Evolutionary conservation across 2,113 vertebrate species (phyloP), one percentile per base, ranked within the genome.

Genomic region (Nothocercus julius): DNA sequence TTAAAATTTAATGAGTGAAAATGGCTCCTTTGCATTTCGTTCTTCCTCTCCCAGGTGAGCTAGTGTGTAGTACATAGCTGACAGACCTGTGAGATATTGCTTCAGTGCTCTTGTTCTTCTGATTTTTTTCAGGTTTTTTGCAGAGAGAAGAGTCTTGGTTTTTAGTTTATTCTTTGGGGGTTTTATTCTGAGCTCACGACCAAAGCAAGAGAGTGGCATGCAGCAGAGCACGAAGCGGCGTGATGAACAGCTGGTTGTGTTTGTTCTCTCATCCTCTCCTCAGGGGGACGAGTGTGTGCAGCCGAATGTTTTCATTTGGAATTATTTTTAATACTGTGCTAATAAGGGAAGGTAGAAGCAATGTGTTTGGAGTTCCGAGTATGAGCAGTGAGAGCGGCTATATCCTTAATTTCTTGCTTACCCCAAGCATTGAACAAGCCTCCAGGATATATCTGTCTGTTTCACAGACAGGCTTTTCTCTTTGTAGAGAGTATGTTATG

Each of bases 291-390:
- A 72, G 30, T 47, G 17, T 87, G 66, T 3, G 6, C 64, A 72
- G 61, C 28, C 7, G 2, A 92, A 84, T 82, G 44, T 95, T 92
- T 96, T 92, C 25, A 15, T 88, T 85, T 89, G 77, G 73, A 92
- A 79, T 95, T 90, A 76, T 56, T 94, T 94, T 93, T 81, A 95
- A 94, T 88, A 78, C 19, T 74, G 54, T 86, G 64, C 81, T 94
- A 94, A 86, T 87, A 79, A 82, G 66, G 82, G 58, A 27, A 53
- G 51, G 51, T 53, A 53, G 51, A 53, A 53, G 51, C 49, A 27
- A 15, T 54, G 27, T 77, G 16, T 54, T 70, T 93, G 20, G 40
- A 62, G 34, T 64, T 92, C 53, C 72, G 42, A 45, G 9, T 66
- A 42, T 40, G 47, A 90, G 34, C 67, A 75, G 24, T 49, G 83